These are phyloP conservation scores for Syngnathus scovelli DNA, from an alignment of 2,113 vertebrate genomes.

Conservation along the genomic window DNA sequence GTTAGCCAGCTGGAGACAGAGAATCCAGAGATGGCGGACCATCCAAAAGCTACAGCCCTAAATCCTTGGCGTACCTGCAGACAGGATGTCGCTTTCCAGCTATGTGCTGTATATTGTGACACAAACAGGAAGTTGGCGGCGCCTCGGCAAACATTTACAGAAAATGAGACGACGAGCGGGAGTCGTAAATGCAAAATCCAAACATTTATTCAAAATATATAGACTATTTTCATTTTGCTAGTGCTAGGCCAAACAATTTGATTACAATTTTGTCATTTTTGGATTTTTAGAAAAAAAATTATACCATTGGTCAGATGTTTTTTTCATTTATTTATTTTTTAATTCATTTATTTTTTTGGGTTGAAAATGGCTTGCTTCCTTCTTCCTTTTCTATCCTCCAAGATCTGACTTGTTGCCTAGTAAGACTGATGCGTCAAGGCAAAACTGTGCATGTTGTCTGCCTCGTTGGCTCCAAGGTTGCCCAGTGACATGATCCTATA, in stretches of 20 bases:
- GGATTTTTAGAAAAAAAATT: too few relatives aligned
- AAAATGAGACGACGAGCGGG: background rate
- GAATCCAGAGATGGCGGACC: constrained; percentile 32
- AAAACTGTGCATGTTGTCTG: background rate
- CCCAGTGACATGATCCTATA: constrained; percentile 12
- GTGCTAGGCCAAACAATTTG: too few relatives aligned
- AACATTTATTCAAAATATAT: too few relatives aligned
- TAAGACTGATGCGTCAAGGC: background rate
- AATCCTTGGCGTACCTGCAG: background rate
- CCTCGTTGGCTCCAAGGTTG: constrained; percentile 18
- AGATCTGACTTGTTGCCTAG: too few relatives aligned
- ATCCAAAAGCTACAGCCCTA: constrained; percentile 35
- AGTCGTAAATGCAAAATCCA: background rate
- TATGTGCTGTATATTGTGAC: background rate
- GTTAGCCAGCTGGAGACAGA: constrained; percentile 36
- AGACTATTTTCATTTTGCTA: too few relatives aligned
- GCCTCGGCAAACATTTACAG: constrained; percentile 16
- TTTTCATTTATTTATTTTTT: too few relatives aligned
- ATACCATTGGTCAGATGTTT: too few relatives aligned
- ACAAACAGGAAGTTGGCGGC: constrained; percentile 29
- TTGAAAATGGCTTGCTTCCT: too few relatives aligned
- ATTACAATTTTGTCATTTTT: too few relatives aligned
- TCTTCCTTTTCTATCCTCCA: too few relatives aligned
- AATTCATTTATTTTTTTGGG: too few relatives aligned
- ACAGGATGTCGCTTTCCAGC: too few relatives aligned